Evolutionary conservation across 2,797 vertebrate species (phyloP), one percentile per base, ranked within the genome.

Genomic region (Enteromius paludinosus): DNA sequence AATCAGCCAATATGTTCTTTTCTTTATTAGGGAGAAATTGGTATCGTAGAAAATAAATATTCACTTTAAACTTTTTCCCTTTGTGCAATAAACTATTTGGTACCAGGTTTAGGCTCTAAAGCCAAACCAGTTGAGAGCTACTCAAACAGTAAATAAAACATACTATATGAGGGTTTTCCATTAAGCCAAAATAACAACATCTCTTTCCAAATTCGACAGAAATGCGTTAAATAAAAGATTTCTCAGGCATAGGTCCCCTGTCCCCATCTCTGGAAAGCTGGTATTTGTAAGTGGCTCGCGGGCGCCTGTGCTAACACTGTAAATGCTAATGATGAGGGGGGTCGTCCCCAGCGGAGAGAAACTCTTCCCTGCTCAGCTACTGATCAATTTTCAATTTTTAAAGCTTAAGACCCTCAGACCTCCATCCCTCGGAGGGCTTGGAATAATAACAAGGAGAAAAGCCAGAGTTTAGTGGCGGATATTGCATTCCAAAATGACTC

Each of bases 371-470:
- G 64, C 62, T 87, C 78, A 85, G 88, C 80, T 59, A 87, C 92
- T 93, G 93, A 94, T 94, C 93, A 93, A 95, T 94, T 94, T 94
- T 93, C 93, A 93, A 93, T 94, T 93, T 93, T 90, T 92, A 88
- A 86, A 90, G 92, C 91, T 93, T 89, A 92, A 85, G 86, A 83
- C 84, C 78, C 89, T 89, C 87, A 89, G 89, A 88, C 86, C 85
- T 71, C 85, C 70, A 73, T 78, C 62, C 52, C 84, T 86, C 43
- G 1, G 65, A 70, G 77, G 82, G 56, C 33, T 52, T 74, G 66
- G 52, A 92, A 93, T 93, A 91, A 93, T 91, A 92, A 92, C 87
- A 83, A 72, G 75, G 73, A 88, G 88, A 91, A 93, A 93, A 91
- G 87, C 86, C 85, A 62, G 90, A 91, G 90, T 93, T 94, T 92